Evolutionary conservation across 2,888 invertebrate genomes (phyloP).

Genomic region (Xanthia icteritia): DNA sequence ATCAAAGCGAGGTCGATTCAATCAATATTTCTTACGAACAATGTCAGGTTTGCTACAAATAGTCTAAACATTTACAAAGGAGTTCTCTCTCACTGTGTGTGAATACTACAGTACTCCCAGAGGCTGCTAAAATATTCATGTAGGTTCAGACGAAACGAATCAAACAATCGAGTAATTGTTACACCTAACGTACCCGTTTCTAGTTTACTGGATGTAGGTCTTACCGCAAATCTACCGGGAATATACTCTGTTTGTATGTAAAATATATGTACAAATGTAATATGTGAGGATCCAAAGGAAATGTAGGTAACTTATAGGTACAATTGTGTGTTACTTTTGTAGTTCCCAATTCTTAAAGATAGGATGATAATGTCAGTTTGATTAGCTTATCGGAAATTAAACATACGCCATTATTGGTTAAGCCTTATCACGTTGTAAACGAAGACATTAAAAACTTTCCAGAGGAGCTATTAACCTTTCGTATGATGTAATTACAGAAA

Average conservation of each 20-base stretch:
- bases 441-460: not conserved
- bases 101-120: slow-evolving; percentile 15
- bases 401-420: not conserved
- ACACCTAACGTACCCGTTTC: slow-evolving; percentile 35
- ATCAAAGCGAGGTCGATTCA: not conserved
- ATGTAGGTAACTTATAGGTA: not conserved
- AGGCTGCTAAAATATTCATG: slow-evolving; percentile 41
- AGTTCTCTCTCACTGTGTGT: slow-evolving; percentile 5
- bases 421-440: not conserved
- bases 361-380: not conserved
- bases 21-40: not conserved
- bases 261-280: not conserved
- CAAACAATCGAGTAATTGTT: slow-evolving; percentile 45
- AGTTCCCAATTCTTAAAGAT: not conserved
- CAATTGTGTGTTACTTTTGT: not conserved
- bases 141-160: slow-evolving; percentile 44
- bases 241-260: slow-evolving; percentile 30
- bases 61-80: slow-evolving; percentile 6
- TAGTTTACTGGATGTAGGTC: slow-evolving; percentile 37
- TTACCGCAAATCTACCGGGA: slow-evolving; percentile 47
- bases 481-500: too few relatives aligned
- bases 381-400: not conserved
- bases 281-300: not conserved
- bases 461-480: not conserved
- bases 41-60: not conserved